Conservation (phyloP, 2,797 vertebrate species). For the Merluccius polli region DNA sequence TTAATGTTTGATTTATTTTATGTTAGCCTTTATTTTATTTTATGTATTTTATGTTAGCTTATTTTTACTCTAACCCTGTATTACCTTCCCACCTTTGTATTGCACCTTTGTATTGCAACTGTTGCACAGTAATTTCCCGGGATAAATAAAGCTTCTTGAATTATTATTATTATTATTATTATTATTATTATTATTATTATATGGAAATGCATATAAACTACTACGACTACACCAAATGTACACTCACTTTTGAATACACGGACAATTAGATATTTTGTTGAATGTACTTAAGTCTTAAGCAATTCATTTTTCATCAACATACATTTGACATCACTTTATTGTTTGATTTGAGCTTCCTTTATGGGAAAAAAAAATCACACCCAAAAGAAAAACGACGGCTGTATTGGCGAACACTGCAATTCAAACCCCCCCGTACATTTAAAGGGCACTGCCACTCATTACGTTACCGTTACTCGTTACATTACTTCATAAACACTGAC, state of each 20-base stretch:
- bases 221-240: background rate
- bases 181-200: background rate
- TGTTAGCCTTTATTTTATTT: too few species aligned
- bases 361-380: background rate
- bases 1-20: too few species aligned
- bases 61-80: too few species aligned
- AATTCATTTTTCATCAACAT: too few species aligned
- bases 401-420: background rate
- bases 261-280: background rate
- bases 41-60: too few species aligned
- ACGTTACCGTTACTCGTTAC: too few species aligned
- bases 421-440: background rate
- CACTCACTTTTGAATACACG: background rate
- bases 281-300: background rate
- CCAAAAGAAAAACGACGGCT: background rate
- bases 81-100: too few species aligned
- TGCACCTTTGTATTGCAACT: too few species aligned
- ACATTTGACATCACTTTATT: background rate
- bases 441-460: too few species aligned
- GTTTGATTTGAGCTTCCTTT: background rate
- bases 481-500: constrained; percentile 9
- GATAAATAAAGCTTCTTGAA: too few species aligned
- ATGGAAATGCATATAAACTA: background rate
- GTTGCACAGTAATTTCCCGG: too few species aligned
- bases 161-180: background rate